These are phyloP conservation scores for Sternarchorhynchus goeldii DNA, from an alignment of 2,797 vertebrate species.

Conservation along the genomic window DNA sequence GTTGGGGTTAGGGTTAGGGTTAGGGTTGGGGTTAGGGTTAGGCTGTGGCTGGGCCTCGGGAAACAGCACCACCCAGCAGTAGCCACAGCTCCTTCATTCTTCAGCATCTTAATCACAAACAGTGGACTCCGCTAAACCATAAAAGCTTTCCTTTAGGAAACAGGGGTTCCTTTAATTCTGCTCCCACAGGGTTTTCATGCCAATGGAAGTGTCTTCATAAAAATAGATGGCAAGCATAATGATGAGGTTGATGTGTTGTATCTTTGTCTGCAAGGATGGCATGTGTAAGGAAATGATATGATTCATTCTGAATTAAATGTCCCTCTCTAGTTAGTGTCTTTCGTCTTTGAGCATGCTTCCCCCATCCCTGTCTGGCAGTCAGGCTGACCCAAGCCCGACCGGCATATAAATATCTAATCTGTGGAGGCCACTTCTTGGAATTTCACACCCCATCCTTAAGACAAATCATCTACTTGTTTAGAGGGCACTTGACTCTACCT, in stretches of 20 bases:
- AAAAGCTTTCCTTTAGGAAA: slow-evolving; percentile 46
- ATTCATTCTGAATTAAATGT: too few relatives aligned
- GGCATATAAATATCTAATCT: too few relatives aligned
- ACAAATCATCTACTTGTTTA: too few relatives aligned
- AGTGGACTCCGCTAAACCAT: slow-evolving; percentile 49
- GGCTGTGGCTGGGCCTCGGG: slow-evolving; percentile 26
- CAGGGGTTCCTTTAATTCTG: slow-evolving; percentile 43
- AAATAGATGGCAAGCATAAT: background rate
- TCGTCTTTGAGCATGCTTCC: too few relatives aligned
- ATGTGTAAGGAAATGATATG: too few relatives aligned
- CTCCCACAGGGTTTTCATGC: background rate
- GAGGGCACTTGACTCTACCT: too few relatives aligned
- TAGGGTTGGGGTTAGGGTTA: too few relatives aligned
- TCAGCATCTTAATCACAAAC: slow-evolving; percentile 55
- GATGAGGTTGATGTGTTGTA: background rate
- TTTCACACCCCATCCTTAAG: too few relatives aligned
- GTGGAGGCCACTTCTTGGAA: too few relatives aligned
- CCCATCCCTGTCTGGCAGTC: too few relatives aligned
- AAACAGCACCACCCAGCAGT: slow-evolving; percentile 58
- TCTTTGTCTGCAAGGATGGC: background rate
- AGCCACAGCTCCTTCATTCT: slow-evolving; percentile 64
- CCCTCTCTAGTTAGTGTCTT: too few relatives aligned
- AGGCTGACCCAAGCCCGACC: too few relatives aligned
- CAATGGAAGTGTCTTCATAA: background rate
- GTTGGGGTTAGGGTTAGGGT: background rate